phyloP scores from a whole-genome alignment of 2,113 vertebrate species.

The Mobula hypostoma region DNA sequence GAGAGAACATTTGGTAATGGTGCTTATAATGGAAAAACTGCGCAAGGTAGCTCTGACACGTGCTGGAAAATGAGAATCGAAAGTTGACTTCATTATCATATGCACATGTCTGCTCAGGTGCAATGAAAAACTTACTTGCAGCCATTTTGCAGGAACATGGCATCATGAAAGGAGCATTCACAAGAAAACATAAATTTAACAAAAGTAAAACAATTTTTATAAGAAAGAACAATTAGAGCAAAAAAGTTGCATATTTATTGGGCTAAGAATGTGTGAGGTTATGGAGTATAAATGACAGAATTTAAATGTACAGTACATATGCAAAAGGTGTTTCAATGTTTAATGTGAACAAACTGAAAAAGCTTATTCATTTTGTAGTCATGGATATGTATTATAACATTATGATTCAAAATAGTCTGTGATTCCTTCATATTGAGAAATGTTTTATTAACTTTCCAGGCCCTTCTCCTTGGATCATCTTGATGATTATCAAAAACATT shows the following conservation, averaged over 20 bases:
- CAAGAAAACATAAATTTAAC: too few relatives aligned
- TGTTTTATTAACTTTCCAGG: conserved; percentile 50
- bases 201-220: too few relatives aligned
- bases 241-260: too few relatives aligned
- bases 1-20: background rate
- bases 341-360: background rate
- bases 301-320: background rate
- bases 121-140: too few relatives aligned
- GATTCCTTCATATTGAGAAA: background rate
- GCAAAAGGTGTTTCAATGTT: background rate
- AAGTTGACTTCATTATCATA: too few relatives aligned
- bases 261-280: background rate
- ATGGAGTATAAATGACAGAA: background rate
- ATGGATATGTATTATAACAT: background rate
- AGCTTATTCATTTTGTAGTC: background rate
- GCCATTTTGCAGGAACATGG: too few relatives aligned
- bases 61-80: too few relatives aligned
- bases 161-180: too few relatives aligned
- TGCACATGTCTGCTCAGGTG: too few relatives aligned
- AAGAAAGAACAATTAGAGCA: background rate
- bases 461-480: conserved; percentile 74
- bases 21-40: too few relatives aligned
- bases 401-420: background rate
- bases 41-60: too few relatives aligned
- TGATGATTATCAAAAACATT: conserved; percentile 93